A percentile compares a stretch with the other conserved stretches of the same genome.
Evolutionary conservation across 2,113 vertebrate species (phyloP).

Genomic region (Clinocottus analis): DNA sequence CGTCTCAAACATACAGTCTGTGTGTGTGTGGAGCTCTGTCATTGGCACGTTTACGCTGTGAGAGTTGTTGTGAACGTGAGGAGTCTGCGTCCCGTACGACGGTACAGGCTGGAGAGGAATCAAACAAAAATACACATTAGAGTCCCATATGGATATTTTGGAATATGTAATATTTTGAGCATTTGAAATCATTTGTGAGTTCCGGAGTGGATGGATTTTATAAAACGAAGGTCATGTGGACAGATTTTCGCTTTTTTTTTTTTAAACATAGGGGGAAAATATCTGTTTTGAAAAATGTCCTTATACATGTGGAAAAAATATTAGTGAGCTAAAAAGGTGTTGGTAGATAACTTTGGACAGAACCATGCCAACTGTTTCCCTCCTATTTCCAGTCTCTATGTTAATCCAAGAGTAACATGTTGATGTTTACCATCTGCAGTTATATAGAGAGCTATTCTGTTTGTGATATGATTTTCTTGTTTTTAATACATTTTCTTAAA

Average conservation of each 20-base stretch:
- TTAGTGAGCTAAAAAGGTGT: not conserved
- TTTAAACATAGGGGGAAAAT: too few relatives aligned
- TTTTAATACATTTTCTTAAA: not conserved
- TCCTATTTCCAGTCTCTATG: too few relatives aligned
- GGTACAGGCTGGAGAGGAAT: slow-evolving; percentile 54
- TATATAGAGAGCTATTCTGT: not conserved
- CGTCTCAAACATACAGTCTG: slow-evolving; percentile 76
- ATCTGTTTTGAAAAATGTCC: too few relatives aligned
- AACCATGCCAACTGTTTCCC: not conserved
- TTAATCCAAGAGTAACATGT: not conserved
- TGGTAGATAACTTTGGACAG: not conserved
- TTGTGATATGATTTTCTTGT: not conserved
- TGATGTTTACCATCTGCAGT: not conserved
- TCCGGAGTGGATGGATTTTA: not conserved
- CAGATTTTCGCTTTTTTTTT: too few relatives aligned
- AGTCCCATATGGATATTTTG: not conserved
- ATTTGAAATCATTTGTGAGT: not conserved
- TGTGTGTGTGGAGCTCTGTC: slow-evolving; percentile 76
- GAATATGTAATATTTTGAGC: not conserved
- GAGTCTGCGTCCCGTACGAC: slow-evolving; percentile 70
- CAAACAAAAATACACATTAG: slow-evolving; percentile 9
- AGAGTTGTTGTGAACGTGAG: slow-evolving; percentile 47
- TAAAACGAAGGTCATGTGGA: not conserved
- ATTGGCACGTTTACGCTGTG: slow-evolving; percentile 72
- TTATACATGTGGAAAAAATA: not conserved